Conservation (phyloP, 53 echinoderm and acorn worm species). For the Arbacia lixula region DNA sequence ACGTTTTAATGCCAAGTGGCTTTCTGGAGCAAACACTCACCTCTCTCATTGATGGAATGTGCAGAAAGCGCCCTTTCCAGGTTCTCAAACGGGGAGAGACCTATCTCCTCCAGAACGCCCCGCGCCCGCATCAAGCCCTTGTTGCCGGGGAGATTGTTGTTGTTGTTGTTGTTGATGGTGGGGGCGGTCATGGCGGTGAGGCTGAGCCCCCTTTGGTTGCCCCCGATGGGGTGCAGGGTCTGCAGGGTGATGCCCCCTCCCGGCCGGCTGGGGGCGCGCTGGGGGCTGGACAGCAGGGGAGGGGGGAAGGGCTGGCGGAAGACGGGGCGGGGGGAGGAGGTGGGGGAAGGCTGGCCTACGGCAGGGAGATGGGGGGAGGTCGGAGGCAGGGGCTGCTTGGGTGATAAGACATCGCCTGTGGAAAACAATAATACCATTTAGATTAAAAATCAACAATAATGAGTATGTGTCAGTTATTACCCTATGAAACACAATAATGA, state of each 20-base stretch:
- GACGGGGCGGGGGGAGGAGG: slow-evolving; percentile 24
- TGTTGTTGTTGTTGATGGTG: slow-evolving; percentile 75
- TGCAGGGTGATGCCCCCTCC: slow-evolving; percentile 83
- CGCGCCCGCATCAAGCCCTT: slow-evolving; percentile 53
- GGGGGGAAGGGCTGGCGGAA: slow-evolving; percentile 59
- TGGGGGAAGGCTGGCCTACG: slow-evolving; percentile 2
- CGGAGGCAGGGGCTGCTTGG: slow-evolving; percentile 33
- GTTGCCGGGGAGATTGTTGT: slow-evolving; percentile 66
- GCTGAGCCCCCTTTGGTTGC: slow-evolving; percentile 35
- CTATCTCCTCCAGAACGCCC: slow-evolving; percentile 77
- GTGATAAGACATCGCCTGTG: slow-evolving; percentile 31
- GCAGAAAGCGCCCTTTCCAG: slow-evolving; percentile 95
- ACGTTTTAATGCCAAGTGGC: too few species aligned
- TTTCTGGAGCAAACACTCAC: too few species aligned
- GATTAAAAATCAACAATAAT: too few species aligned
- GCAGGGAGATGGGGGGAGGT: slow-evolving; percentile 9
- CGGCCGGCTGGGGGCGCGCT: slow-evolving; percentile 45
- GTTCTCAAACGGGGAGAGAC: slow-evolving; percentile 68
- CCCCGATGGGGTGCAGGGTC: slow-evolving; percentile 78
- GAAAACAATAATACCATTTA: not conserved
- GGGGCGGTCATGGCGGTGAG: slow-evolving; percentile 14
- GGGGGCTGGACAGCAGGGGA: not conserved
- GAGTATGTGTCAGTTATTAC: too few species aligned
- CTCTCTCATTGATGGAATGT: slow-evolving; percentile 92
- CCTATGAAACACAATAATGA: too few species aligned